phyloP scores from a whole-genome alignment of 2,113 vertebrate species.

The Redunca redunca region DNA sequence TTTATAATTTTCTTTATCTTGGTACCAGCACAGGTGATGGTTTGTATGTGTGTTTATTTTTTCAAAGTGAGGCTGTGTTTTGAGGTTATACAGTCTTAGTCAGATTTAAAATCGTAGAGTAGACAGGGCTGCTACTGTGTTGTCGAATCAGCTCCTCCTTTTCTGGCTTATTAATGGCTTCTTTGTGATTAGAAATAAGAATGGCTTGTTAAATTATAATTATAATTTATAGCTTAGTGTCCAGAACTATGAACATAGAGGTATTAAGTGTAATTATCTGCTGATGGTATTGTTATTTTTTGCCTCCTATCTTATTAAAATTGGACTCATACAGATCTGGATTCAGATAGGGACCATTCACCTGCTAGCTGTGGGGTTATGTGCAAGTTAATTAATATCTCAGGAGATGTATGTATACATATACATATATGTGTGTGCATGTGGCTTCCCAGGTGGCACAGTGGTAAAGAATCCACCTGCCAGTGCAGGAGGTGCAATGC shows the following conservation, averaged over 20 bases:
- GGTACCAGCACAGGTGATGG: not conserved
- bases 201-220: slow-evolving; percentile 44
- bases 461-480: not conserved
- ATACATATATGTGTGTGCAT: not conserved
- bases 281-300: not conserved
- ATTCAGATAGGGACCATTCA: not conserved
- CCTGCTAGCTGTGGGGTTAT: not conserved
- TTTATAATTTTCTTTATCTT: slow-evolving; percentile 62
- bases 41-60: not conserved
- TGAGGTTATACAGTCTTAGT: slow-evolving; percentile 16
- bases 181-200: slow-evolving; percentile 64
- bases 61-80: slow-evolving; percentile 11
- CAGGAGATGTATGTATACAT: not conserved
- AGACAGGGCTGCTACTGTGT: not conserved
- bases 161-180: slow-evolving; percentile 59
- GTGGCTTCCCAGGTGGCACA: not conserved
- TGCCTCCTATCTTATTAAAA: not conserved
- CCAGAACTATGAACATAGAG: not conserved
- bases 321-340: not conserved
- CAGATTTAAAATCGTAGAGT: slow-evolving; percentile 38
- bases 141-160: slow-evolving; percentile 57
- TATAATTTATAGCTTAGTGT: slow-evolving; percentile 18
- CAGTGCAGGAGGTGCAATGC: not conserved
- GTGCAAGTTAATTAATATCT: not conserved
- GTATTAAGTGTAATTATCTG: slow-evolving; percentile 25